These are phyloP conservation scores for Nomada fucata DNA, from an alignment of 2,888 invertebrate genomes.

Conservation along the genomic window DNA sequence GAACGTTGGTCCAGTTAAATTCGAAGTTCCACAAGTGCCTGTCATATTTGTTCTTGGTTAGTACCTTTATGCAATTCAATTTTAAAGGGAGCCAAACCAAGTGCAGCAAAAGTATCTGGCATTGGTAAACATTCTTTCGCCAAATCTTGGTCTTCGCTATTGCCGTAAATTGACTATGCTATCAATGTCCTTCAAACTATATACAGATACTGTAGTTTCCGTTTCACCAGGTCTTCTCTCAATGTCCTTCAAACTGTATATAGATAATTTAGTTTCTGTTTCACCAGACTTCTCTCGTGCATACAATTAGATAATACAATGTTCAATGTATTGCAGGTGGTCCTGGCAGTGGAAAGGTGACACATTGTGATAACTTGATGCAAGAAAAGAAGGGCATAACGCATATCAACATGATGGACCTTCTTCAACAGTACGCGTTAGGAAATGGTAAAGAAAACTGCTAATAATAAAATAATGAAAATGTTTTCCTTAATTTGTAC, in stretches of 20 bases:
- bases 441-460: slow-evolving; percentile 89
- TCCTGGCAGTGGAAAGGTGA: slow-evolving; percentile 98
- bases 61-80: slow-evolving; percentile 61
- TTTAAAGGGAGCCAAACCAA: too few species aligned
- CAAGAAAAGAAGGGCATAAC: slow-evolving; percentile 93
- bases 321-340: slow-evolving; percentile 88
- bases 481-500: background rate
- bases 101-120: background rate
- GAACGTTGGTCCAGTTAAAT: slow-evolving; percentile 92
- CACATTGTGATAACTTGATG: slow-evolving; percentile 96
- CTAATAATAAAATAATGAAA: background rate
- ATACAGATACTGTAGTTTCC: background rate
- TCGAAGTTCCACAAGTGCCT: slow-evolving; percentile 93
- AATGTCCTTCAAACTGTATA: background rate
- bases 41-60: slow-evolving; percentile 95
- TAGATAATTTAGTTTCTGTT: too few species aligned
- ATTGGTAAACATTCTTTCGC: too few species aligned
- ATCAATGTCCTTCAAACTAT: background rate
- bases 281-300: too few species aligned
- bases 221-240: too few species aligned
- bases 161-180: background rate
- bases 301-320: background rate
- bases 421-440: slow-evolving; percentile 94
- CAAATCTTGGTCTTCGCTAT: background rate
- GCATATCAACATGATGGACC: slow-evolving; percentile 96